These are phyloP conservation scores for Callipepla squamata DNA, from an alignment of 2,113 vertebrate genomes.

Conservation along the genomic window DNA sequence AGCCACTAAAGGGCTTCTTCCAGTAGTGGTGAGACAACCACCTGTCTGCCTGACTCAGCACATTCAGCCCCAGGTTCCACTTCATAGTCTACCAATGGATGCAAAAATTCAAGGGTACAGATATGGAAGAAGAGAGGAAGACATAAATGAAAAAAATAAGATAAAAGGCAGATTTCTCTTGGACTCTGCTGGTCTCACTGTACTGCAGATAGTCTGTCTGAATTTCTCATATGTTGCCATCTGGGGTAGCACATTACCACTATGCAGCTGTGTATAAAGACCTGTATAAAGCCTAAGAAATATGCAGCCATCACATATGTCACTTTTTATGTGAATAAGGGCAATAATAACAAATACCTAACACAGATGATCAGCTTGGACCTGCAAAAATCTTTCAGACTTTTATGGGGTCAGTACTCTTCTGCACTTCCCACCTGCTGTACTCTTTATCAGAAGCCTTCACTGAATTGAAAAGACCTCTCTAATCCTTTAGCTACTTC, in stretches of 20 bases:
- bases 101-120: background rate
- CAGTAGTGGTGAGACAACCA: background rate
- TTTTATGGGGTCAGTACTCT: background rate
- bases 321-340: background rate
- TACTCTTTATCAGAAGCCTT: constrained; percentile 26
- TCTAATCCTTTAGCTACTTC: constrained; percentile 25
- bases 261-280: background rate
- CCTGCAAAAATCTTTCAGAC: background rate
- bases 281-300: background rate
- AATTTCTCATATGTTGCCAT: background rate
- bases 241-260: background rate
- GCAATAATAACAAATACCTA: background rate
- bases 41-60: background rate
- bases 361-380: background rate
- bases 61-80: background rate
- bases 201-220: background rate
- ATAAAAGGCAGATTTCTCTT: background rate
- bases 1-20: background rate
- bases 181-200: background rate
- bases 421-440: background rate
- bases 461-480: constrained; percentile 9
- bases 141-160: background rate
- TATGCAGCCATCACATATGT: background rate
- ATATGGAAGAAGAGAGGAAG: background rate
- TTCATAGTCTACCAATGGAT: background rate